Percentiles rank a stretch among this genome's conserved stretches.
Evolutionary conservation across 1,140 invertebrate genomes (phyloP).

Genomic region (Drosophila seguyi): DNA sequence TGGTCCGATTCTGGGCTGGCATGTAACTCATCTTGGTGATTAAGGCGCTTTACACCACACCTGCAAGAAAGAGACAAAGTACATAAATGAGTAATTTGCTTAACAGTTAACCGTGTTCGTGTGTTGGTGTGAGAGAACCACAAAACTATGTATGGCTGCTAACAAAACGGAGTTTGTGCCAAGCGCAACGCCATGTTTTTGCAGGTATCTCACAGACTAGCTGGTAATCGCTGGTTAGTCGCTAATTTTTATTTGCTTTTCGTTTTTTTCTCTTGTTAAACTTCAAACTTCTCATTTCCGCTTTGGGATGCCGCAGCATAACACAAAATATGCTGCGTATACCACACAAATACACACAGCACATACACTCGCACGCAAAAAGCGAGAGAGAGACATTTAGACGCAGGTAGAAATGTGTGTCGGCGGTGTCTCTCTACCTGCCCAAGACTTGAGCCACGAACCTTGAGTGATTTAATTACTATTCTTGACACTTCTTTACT

Average conservation of each 20-base stretch:
- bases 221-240: slow-evolving; percentile 1
- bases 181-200: slow-evolving; percentile 1
- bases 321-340: slow-evolving; percentile 39
- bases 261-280: neutral
- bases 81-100: slow-evolving; percentile 43
- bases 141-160: neutral
- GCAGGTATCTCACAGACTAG: no score
- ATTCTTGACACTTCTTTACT: slow-evolving; percentile 23
- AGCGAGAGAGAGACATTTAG: slow-evolving; percentile 8
- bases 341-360: slow-evolving; percentile 16
- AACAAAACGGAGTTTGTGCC: slow-evolving; percentile 1
- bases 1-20: slow-evolving; percentile 91
- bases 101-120: slow-evolving; percentile 24
- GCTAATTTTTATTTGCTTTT: slow-evolving; percentile 11
- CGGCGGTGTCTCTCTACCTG: slow-evolving; percentile 38
- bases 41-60: slow-evolving; percentile 84
- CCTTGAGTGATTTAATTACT: slow-evolving; percentile 48
- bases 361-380: slow-evolving; percentile 22
- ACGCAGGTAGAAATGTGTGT: slow-evolving; percentile 33
- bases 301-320: slow-evolving; percentile 33
- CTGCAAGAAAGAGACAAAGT: slow-evolving; percentile 60
- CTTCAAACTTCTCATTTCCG: slow-evolving; percentile 31
- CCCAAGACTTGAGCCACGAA: slow-evolving; percentile 28
- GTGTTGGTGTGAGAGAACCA: slow-evolving; percentile 2
- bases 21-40: slow-evolving; percentile 92